Base-by-base conservation (phyloP, 2,113 vertebrate genomes). In the Nannobrachium achirus region DNA sequence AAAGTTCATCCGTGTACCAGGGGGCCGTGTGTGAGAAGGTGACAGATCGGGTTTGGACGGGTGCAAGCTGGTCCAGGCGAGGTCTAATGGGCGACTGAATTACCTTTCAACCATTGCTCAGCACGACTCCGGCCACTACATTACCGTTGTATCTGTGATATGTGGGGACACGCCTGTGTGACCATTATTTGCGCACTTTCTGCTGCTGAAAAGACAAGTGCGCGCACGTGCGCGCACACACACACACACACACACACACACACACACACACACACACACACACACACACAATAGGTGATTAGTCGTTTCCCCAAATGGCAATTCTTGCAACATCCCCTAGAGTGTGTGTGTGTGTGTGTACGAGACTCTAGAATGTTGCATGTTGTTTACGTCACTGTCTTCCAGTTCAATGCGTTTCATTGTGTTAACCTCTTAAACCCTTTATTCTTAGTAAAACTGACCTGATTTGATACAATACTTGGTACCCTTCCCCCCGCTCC, bases 101-200 rank as follows among this genome's bases (percentile, higher is more conserved):
- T 73, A 78, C 73, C 63, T 79, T 78, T 65, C 57, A n/a, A 59
- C 0, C 53, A 56, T 48, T 46, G 50, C 63, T 69, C 63, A 51
- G 55, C 52, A 62, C 41, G 18, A 79, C 63, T 74, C 56, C 7
- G 59, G 45, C 51, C 9, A 2, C 16, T 45, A 10, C 7, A n/a
- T n/a, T n/a, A n/a, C n/a, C n/a, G n/a, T n/a, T n/a, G n/a, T n/a
- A n/a, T n/a, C n/a, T n/a, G n/a, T n/a, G n/a, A n/a, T n/a, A n/a
- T n/a, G n/a, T n/a, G n/a, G n/a, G n/a, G n/a, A n/a, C n/a, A n/a
- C n/a, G n/a, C n/a, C n/a, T n/a, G n/a, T n/a, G n/a, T n/a, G n/a
- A n/a, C n/a, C n/a, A n/a, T n/a, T n/a, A n/a, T n/a, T n/a, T n/a
- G n/a, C n/a, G n/a, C n/a, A n/a, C n/a, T n/a, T n/a, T n/a, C n/a